Evolutionary conservation across 2,797 vertebrate species (phyloP).

Genomic region (Takifugu rubripes): DNA sequence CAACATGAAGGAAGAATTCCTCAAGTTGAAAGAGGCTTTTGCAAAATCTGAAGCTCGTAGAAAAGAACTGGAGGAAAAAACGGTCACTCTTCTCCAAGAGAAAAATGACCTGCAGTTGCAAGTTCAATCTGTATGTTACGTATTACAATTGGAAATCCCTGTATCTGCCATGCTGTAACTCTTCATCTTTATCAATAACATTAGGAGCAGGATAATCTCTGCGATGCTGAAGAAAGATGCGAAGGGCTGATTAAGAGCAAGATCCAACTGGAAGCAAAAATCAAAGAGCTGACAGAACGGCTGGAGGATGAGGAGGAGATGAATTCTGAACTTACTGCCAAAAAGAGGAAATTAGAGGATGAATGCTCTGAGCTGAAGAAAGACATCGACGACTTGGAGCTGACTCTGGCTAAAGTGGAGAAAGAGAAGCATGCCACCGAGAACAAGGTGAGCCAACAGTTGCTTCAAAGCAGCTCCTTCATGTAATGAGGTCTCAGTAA

Average conservation of each 20-base stretch:
- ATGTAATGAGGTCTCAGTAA: no score
- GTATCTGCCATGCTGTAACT: neutral
- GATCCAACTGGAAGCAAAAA: slow-evolving; percentile 81
- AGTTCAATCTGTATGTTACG: slow-evolving; percentile 65
- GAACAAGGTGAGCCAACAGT: slow-evolving; percentile 74
- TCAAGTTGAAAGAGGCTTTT: slow-evolving; percentile 74
- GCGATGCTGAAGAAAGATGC: slow-evolving; percentile 83
- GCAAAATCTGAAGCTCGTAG: slow-evolving; percentile 75
- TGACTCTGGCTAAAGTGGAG: slow-evolving; percentile 85
- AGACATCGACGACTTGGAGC: slow-evolving; percentile 83
- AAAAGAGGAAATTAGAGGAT: slow-evolving; percentile 83
- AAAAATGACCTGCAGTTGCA: slow-evolving; percentile 79
- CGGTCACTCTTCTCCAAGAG: slow-evolving; percentile 78
- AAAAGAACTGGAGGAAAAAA: slow-evolving; percentile 79
- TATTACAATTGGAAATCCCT: neutral
- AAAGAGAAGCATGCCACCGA: slow-evolving; percentile 88
- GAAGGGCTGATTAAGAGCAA: slow-evolving; percentile 84
- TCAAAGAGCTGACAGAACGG: slow-evolving; percentile 80
- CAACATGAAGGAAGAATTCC: slow-evolving; percentile 78
- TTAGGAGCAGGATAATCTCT: slow-evolving; percentile 81
- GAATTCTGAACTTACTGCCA: slow-evolving; percentile 78
- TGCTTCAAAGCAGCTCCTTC: no score
- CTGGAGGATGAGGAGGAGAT: slow-evolving; percentile 81
- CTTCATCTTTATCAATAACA: neutral
- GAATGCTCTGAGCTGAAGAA: slow-evolving; percentile 85